Base-by-base conservation (phyloP, 2,888 invertebrate genomes). In the Aphidius colemani region DNA sequence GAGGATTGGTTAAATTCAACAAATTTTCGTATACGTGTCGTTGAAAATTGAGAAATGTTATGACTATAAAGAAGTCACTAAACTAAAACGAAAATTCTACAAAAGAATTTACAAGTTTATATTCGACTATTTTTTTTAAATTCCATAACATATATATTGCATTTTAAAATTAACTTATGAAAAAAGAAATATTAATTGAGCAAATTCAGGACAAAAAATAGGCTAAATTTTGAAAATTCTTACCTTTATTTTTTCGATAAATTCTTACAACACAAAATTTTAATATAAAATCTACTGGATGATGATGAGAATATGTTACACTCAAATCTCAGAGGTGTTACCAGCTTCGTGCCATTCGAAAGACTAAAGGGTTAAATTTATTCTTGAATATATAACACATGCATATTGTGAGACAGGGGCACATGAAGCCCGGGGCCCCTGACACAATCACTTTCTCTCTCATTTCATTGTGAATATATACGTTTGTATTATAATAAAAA, bases 321-420 rank as follows among this genome's bases (percentile, higher is more conserved):
- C 30, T 13, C 48, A 44, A 55, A 50, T 50, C 9, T 40, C 50
- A 65, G 61, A 80, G 81, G 74, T 81, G 81, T 80, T 82, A 75
- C 77, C 73, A 71, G 75, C 68, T 69, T 77, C 74, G 74, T 77
- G 79, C 75, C 79, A 77, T 78, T 80, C 76, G 75, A 71, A 74
- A 76, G 81, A 82, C 82, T 81, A 81, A 78, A 78, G 80, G 80
- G 79, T 80, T 80, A 80, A 80, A 78, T 80, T 51, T 51, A 82
- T 81, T 80, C 77, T 70, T 71, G 76, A 78, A 78, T 78, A 75
- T 73, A 75, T 78, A 80, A 78, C 76, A 71, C 76, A 78, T 78
- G 79, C 78, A 78, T 53, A 64, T 63, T 66, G 57, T 18, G 40
- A 64, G 51, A 68, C 53, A 68, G 74, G 78, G 75, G 75, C 77